Evolutionary conservation across 2,113 vertebrate species (phyloP).

Genomic region (Hemichromis elongatus): DNA sequence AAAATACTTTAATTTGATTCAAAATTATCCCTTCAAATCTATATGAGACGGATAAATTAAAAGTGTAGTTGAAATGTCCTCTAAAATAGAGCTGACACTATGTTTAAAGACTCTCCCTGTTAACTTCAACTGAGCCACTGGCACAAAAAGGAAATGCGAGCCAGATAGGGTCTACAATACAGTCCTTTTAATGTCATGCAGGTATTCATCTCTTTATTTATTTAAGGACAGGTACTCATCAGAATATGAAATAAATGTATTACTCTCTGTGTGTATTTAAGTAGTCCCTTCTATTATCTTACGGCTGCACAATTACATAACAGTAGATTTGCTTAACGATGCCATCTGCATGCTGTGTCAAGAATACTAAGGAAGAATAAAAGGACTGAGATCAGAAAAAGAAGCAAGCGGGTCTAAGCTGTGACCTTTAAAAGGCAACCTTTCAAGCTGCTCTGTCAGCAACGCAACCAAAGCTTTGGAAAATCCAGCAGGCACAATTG

Average conservation of each 20-base stretch:
- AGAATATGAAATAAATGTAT: background rate
- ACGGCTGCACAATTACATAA: background rate
- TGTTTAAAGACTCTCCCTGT: background rate
- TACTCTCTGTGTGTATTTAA: background rate
- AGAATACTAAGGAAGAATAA: conserved; percentile 6
- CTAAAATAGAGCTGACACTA: background rate
- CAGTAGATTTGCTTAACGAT: background rate
- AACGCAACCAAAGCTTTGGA: conserved; percentile 54
- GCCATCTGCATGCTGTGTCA: background rate
- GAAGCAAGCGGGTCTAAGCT: conserved; percentile 11
- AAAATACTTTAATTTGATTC: background rate
- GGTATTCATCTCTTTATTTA: background rate
- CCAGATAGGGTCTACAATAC: background rate
- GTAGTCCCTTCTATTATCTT: conserved; percentile 4
- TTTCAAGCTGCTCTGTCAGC: conserved; percentile 51
- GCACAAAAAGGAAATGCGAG: background rate
- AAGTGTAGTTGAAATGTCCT: background rate
- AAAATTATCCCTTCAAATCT: background rate
- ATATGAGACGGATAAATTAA: background rate
- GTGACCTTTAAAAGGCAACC: conserved; percentile 42
- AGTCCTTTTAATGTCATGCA: background rate
- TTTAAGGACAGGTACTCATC: background rate
- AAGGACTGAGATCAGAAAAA: conserved; percentile 36
- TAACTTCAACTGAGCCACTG: background rate
- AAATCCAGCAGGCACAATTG: conserved; percentile 43